These are phyloP conservation scores for Lateolabrax maculatus DNA, from an alignment of 2,797 vertebrate genomes.

Conservation along the genomic window DNA sequence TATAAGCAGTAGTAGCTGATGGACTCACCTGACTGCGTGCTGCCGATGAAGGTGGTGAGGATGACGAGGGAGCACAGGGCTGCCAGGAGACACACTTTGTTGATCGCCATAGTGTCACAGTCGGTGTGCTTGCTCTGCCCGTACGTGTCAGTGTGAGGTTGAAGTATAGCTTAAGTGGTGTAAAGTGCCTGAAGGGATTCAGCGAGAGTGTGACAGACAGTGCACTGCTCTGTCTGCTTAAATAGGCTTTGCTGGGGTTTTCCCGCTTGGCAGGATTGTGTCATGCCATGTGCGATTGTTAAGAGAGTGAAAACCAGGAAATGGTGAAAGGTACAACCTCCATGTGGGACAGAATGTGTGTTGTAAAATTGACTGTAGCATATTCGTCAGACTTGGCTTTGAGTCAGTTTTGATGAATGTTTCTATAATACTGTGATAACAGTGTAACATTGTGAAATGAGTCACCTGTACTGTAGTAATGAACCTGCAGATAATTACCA, in stretches of 20 bases:
- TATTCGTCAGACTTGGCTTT: not conserved
- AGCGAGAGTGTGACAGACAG: constrained; percentile 1
- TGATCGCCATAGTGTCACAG: constrained; percentile 33
- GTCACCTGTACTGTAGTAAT: not conserved
- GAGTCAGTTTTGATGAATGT: not conserved
- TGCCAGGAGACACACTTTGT: constrained; percentile 22
- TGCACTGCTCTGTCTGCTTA: not conserved
- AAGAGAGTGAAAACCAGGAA: not conserved
- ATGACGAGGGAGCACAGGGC: constrained; percentile 60
- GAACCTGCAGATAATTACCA: not conserved
- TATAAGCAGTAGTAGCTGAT: not conserved
- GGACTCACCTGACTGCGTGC: constrained; percentile 73
- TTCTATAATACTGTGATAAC: not conserved
- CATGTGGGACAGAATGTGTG: not conserved
- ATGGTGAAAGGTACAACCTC: not conserved
- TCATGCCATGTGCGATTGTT: not conserved
- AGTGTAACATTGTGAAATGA: not conserved
- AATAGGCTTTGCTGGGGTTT: constrained; percentile 19
- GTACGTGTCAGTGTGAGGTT: not conserved
- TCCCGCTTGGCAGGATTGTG: constrained; percentile 5
- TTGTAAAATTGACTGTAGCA: not conserved
- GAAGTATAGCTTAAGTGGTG: not conserved
- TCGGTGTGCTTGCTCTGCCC: not conserved
- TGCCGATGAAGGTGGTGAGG: constrained; percentile 50
- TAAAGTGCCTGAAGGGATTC: not conserved